A percentile compares a stretch with the other conserved stretches of the same genome.
Evolutionary conservation across 2,113 vertebrate species (phyloP).

Genomic region (Maccullochella peelii): DNA sequence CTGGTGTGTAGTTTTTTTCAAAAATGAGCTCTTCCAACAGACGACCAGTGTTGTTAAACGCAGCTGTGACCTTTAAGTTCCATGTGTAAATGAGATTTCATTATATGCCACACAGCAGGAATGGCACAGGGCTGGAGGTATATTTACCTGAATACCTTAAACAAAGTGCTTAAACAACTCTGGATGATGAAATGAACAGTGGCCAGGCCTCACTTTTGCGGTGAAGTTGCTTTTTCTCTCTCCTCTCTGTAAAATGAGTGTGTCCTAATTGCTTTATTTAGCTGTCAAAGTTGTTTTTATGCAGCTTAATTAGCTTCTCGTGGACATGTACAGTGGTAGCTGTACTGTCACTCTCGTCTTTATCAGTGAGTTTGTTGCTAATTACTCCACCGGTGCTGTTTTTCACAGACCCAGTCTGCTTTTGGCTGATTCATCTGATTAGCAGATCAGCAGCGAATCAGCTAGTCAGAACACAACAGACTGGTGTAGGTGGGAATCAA

Average conservation of each 20-base stretch:
- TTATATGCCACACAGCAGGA: not conserved
- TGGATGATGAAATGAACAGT: slow-evolving; percentile 19
- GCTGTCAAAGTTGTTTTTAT: slow-evolving; percentile 58
- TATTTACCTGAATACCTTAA: slow-evolving; percentile 11
- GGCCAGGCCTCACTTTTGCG: not conserved
- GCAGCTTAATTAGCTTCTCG: slow-evolving; percentile 58
- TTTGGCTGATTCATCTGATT: slow-evolving; percentile 67
- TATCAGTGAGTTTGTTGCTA: slow-evolving; percentile 39
- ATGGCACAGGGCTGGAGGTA: not conserved
- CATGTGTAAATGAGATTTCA: slow-evolving; percentile 9
- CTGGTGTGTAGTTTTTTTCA: not conserved
- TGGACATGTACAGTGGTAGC: slow-evolving; percentile 16
- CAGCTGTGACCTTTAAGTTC: slow-evolving; percentile 31
- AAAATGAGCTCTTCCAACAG: not conserved
- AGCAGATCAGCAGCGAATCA: slow-evolving; percentile 13
- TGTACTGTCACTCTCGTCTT: slow-evolving; percentile 3
- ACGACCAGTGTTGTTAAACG: not conserved
- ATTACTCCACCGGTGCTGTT: slow-evolving; percentile 60
- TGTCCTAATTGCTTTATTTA: slow-evolving; percentile 70
- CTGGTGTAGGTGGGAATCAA: slow-evolving; percentile 64
- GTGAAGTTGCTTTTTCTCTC: slow-evolving; percentile 24
- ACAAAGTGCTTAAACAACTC: slow-evolving; percentile 18
- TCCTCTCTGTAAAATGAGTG: slow-evolving; percentile 10
- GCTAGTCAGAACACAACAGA: slow-evolving; percentile 40
- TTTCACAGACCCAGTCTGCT: slow-evolving; percentile 42